Evolutionary conservation across 2,113 vertebrate genomes (phyloP), one percentile per base, ranked within the genome.

Genomic region (Spea multiplicata): DNA sequence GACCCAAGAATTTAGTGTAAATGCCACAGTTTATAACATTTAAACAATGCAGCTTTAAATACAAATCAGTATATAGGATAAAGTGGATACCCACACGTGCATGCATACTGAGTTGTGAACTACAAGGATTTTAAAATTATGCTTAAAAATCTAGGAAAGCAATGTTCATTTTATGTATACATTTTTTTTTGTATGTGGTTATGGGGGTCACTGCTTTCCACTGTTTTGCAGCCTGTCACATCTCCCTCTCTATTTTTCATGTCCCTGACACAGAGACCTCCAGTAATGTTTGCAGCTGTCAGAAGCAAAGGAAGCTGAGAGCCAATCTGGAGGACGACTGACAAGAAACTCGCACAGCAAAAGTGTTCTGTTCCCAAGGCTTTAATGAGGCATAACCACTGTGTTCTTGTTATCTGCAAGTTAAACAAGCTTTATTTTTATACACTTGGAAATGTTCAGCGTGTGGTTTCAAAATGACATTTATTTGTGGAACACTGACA

Each of bases 251-350:
- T 78, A 64, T 78, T 47, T 78, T 57, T 78, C 76, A 78, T 62
- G 45, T 45, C 12, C 8, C 46, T 71, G 75, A 78, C 75, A 70
- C 68, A 17, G 67, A 64, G 67, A 64, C 30, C 76, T 78, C 76
- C 57, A 71, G 53, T 78, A 78, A 78, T 78, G 67, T 71, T 44
- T 78, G 48, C 67, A 78, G 76, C 76, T 71, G 76, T 71, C 76
- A 71, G 10, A 52, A 69, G 66, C 48, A 44, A 17, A 59, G 76
- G 67, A 71, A 13, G 44, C 68, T 46, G 76, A 71, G 76, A 14
- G 7, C 45, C 67, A 78, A 67, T 48, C 76, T 64, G 68, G 76
- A n/a, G 46, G 68, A 44, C n/a, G 49, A 30, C 68, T 64, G 76
- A 71, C 55, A 62, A 50, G 48, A 49, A 78, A 78, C 13, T 50